Base-by-base conservation (phyloP, 2,888 invertebrate species). In the Monopis laevigella region DNA sequence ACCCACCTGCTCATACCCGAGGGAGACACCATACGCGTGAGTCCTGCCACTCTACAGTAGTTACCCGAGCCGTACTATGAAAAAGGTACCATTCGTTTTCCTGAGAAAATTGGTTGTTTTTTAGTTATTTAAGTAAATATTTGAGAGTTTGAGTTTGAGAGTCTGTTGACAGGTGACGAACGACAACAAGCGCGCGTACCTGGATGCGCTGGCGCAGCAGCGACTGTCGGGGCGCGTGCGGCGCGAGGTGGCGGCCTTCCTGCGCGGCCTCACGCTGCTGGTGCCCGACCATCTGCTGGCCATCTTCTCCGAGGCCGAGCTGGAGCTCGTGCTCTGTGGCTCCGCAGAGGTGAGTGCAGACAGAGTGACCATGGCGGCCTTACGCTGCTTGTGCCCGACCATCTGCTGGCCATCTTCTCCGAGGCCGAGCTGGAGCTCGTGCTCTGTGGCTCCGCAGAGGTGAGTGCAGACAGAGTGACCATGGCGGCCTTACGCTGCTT, bases 241-340 rank as follows among this genome's bases (percentile, higher is more conserved):
- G 48, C 86, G 87, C 41, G 95, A 96, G 81, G 86, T 92, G 35
- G 94, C 91, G 59, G 88, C 90, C 50, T 96, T 97, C 77, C 84
- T 96, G 36, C 90, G 92, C 56, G 97, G 96, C 1, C 86, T 96
- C 40, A 92, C 93, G 69, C 89, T 93, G 65, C 86, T 96, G 29
- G 93, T 96, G 58, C 96, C 97, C 3, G 94, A 94, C 73, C 92
- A 94, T 77, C 84, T 96, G 53, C 84, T 97, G 46, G 93, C 93
- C 60, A 95, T 96, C 65, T 96, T 97, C 73, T 96, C 96, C 75
- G 96, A 96, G 74, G 94, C 95, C 73, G 96, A 97, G 74, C 83
- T 97, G 17, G 96, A 97, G 90, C 93, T 94, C 8, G 24, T n/a
- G n/a, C n/a, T n/a, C n/a, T n/a, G n/a, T n/a, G n/a, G n/a, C n/a